Conservation (phyloP, 1,140 invertebrate genomes). For the honey bee (Apis mellifera) region Amel_HAv3.1 CM009943.2:6541001-6541500, state of each 20-base stretch:
- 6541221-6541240: slow-evolving; percentile 66
- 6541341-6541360: slow-evolving; percentile 38
- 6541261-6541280: slow-evolving; percentile 1
- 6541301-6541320: slow-evolving; percentile 25
- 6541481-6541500: slow-evolving; percentile 27
- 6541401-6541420: too few species aligned
- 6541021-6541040: slow-evolving; percentile 66
- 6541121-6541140: slow-evolving; percentile 62
- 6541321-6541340: not conserved
- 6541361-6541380: not conserved
- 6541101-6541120: slow-evolving; percentile 26
- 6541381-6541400: too few species aligned
- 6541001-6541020: slow-evolving; percentile 63
- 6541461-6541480: slow-evolving; percentile 47
- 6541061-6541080: slow-evolving; percentile 66
- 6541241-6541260: slow-evolving; percentile 50
- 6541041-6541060: slow-evolving; percentile 66
- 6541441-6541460: too few species aligned
- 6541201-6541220: slow-evolving; percentile 58
- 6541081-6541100: slow-evolving; percentile 65
- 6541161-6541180: slow-evolving; percentile 56
- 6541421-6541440: too few species aligned
- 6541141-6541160: slow-evolving; percentile 69
- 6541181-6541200: slow-evolving; percentile 62
- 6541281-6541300: slow-evolving; percentile 21